phyloP scores from a whole-genome alignment of 2,797 vertebrate genomes.

The Macrochelys suwanniensis region DNA sequence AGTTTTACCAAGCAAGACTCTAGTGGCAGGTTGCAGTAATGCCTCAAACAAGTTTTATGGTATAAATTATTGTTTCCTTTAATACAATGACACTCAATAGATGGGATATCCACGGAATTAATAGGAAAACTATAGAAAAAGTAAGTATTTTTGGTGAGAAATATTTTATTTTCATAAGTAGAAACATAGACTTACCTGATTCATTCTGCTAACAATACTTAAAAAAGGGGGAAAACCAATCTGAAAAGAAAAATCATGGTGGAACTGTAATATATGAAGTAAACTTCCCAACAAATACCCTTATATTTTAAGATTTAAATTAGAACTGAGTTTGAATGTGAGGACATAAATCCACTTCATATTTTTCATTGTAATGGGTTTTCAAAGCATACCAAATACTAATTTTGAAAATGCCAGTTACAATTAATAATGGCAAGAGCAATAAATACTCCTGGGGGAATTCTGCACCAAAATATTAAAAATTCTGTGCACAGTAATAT shows the following conservation, averaged over 20 bases:
- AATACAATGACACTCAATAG: not conserved
- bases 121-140: not conserved
- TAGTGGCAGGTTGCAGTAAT: not conserved
- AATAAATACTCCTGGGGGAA: not conserved
- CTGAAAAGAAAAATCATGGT: constrained; percentile 78
- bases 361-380: not conserved
- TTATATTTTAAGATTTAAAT: not conserved
- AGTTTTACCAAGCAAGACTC: not conserved
- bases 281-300: not conserved
- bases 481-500: too few species aligned
- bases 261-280: constrained; percentile 20
- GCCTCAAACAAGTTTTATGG: not conserved
- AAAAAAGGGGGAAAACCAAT: constrained; percentile 95
- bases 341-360: not conserved
- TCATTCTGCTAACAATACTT: constrained; percentile 95
- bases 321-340: not conserved
- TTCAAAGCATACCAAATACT: not conserved
- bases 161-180: not conserved
- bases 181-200: constrained; percentile 87
- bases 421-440: not conserved
- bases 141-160: not conserved
- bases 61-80: not conserved
- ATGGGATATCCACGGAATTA: not conserved
- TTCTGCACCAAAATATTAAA: too few species aligned
- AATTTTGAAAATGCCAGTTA: not conserved